A percentile compares a stretch with the other conserved stretches of the same genome.
These are phyloP conservation scores for Python bivittatus DNA, from an alignment of 2,113 vertebrate species.

Conservation along the genomic window DNA sequence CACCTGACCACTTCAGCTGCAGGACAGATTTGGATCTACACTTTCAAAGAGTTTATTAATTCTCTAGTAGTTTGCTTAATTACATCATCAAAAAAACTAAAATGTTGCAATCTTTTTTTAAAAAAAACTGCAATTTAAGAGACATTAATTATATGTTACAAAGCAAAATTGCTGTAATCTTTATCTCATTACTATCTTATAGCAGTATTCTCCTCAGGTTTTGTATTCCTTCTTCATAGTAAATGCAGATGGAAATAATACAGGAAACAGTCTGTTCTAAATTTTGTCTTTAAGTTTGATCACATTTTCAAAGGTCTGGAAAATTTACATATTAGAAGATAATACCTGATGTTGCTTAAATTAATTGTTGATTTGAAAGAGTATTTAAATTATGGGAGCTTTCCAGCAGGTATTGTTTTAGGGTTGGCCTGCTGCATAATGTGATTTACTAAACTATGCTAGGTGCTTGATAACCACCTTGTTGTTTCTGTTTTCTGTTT, in stretches of 20 bases:
- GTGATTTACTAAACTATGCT: background rate
- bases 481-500: background rate
- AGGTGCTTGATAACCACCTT: background rate
- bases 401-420: background rate
- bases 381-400: background rate
- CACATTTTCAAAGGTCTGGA: background rate
- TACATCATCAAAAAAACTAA: slow-evolving; percentile 37
- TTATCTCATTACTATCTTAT: slow-evolving; percentile 6
- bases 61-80: background rate
- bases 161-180: slow-evolving; percentile 59
- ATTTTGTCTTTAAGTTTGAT: background rate
- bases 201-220: slow-evolving; percentile 32
- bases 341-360: background rate
- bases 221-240: slow-evolving; percentile 9
- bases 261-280: background rate
- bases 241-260: background rate
- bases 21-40: background rate
- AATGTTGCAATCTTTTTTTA: slow-evolving; percentile 9
- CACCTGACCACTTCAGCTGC: background rate
- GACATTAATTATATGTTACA: slow-evolving; percentile 40
- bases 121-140: slow-evolving; percentile 19
- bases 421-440: background rate
- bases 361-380: background rate
- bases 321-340: background rate
- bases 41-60: slow-evolving; percentile 24